Conservation (phyloP, 2,888 invertebrate species). For the Scaptomyza flava region DNA sequence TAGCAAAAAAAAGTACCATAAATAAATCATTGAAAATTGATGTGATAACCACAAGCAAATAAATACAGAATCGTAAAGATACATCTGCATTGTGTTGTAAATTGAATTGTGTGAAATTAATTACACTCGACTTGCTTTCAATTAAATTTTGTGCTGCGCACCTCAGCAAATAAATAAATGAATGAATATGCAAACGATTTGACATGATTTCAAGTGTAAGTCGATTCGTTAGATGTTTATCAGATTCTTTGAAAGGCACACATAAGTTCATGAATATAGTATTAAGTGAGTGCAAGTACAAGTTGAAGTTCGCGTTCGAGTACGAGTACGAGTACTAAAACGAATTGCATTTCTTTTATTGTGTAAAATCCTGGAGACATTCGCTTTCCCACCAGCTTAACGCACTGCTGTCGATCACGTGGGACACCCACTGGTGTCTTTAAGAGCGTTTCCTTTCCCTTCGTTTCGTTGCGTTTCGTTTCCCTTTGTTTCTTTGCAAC, state of each 20-base stretch:
- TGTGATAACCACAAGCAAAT: background rate
- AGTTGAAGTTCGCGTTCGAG: too few species aligned
- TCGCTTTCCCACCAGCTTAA: conserved; percentile 12
- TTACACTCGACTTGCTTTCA: background rate
- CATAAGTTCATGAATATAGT: too few species aligned
- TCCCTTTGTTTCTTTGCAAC: background rate
- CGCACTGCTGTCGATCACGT: conserved; percentile 25
- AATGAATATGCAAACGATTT: conserved; percentile 17
- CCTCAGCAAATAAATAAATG: background rate
- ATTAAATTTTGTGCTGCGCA: background rate
- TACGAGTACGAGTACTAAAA: background rate
- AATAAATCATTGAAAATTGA: background rate
- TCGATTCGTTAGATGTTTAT: conserved; percentile 5
- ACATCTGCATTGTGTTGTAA: background rate
- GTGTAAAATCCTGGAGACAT: conserved; percentile 10
- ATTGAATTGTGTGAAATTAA: background rate
- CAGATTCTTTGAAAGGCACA: conserved; percentile 1
- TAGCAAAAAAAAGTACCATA: too few species aligned
- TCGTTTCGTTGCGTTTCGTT: background rate
- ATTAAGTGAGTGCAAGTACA: too few species aligned
- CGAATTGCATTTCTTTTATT: conserved; percentile 16
- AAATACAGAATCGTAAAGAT: background rate
- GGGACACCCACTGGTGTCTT: conserved; percentile 23
- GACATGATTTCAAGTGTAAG: conserved; percentile 10
- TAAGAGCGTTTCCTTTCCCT: background rate